Evolutionary conservation across 35 echinoderm and acorn worm genomes (phyloP), one percentile per base, ranked within the genome.

Genomic region (Apostichopus parvimensis): DNA sequence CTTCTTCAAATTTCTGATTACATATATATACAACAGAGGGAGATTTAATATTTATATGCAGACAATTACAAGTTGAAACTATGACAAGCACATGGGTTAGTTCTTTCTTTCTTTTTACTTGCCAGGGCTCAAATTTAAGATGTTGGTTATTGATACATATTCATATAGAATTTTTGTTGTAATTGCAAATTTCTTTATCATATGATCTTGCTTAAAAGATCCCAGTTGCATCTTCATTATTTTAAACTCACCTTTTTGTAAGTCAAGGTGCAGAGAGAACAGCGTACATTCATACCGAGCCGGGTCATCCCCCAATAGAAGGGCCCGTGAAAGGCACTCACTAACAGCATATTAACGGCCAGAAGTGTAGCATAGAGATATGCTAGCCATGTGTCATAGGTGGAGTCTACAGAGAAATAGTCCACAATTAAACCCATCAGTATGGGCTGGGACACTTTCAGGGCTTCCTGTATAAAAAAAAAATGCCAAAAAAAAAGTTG

Each of bases 191-290:
- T 4, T 45, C 34, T 45, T 45, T 45, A 45, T 45, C 34, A 1
- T 45, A 45, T 45, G 34, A 45, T 45, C 34, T 45, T 45, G 34
- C 34, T 45, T 45, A 4, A 45, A 45, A 45, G 34, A 45, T 45
- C 2, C 2, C 34, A 0, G 34, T 45, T 0, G 34, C 34, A 45
- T 45, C 34, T 45, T 45, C 34, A 61, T 61, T 61, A 61, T 6
- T 6, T 82, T 8, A 82, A 26, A n/a, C 76, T 68, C 78, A 98
- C 96, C 94, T 98, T 98, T 60, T 91, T 92, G 79, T 98, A 98
- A 12, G 95, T 77, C 57, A 98, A 34, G 6, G 94, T 92, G 70
- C 96, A 98, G 28, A 95, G 68, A 26, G 92, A 85, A 55, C 95
- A 92, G 9, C 96, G 58, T 14, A 92, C 78, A 59, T 95, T 87